Evolutionary conservation across 1,140 invertebrate genomes (phyloP), one percentile per base, ranked within the genome.

Genomic region (Brachionus rotundiformis): DNA sequence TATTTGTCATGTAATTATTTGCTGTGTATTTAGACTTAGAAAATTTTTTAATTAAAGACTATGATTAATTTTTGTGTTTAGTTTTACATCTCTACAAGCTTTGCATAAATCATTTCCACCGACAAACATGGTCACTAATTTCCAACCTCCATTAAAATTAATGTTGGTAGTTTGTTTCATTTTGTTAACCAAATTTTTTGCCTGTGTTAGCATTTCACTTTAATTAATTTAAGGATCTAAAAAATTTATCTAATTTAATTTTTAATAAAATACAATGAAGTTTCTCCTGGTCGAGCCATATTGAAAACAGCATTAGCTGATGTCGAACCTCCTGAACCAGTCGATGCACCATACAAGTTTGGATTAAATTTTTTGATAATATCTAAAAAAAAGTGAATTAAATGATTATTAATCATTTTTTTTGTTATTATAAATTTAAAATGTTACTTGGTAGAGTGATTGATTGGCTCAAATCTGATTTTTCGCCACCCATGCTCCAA

Each of bases 81-180:
- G 11, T 31, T 29, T 86, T 83, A 76, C 61, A 23, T 87, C 84
- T 7, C 84, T 71, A 83, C 93, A 92, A 0, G 91, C 92, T 0
- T 92, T 92, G 85, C 93, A 95, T n/a, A 94, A 90, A 86, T 94
- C 93, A 85, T 95, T 95, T 49, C 92, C 63, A 11, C 93, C 93
- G 81, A 94, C 92, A 84, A 94, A 92, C 13, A 95, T 88, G 0
- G 93, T 94, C n/a, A 94, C 88, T 87, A 93, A 71, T 90, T 93
- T 94, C 93, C 93, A 93, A 68, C 87, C 84, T 19, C 91, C 86
- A 16, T 86, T 81, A 73, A 86, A 85, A 77, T 89, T 85, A 7
- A 89, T 83, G 19, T 88, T 89, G 0, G 87, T 88, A 71, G 93
- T 90, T 19, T 86, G 89, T 83, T 89, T 91, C 84, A 94, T 93